Evolutionary conservation across 1,140 invertebrate species (phyloP).

Genomic region (Conopomorpha cramerella): DNA sequence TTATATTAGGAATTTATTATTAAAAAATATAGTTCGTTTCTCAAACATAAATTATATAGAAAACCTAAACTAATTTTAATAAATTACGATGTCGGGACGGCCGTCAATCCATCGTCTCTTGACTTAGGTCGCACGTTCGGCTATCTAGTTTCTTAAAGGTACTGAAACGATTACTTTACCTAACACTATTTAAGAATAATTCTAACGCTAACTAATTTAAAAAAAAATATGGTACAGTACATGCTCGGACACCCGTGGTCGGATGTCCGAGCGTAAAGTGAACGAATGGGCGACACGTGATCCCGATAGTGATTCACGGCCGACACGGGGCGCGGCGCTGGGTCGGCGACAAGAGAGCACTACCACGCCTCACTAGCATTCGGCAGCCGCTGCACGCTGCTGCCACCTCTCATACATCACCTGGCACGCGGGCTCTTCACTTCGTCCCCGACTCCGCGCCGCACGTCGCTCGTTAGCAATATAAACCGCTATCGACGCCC

Average conservation of each 20-base stretch:
- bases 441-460: constrained; percentile 56
- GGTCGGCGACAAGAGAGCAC: constrained; percentile 57
- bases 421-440: constrained; percentile 36
- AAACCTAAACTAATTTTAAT: constrained; percentile 52
- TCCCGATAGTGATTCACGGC: constrained; percentile 52
- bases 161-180: constrained; percentile 48
- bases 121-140: constrained; percentile 57
- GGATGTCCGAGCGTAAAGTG: constrained; percentile 40
- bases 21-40: constrained; percentile 36
- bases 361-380: too few species aligned
- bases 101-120: constrained; percentile 50
- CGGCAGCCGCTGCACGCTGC: constrained; percentile 14
- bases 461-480: constrained; percentile 8
- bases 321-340: constrained; percentile 34
- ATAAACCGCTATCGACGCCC: constrained; percentile 45
- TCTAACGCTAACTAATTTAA: constrained; percentile 42
- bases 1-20: constrained; percentile 40
- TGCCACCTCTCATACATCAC: constrained; percentile 29
- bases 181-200: constrained; percentile 47
- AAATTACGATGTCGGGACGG: constrained; percentile 58
- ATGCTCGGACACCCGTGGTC: constrained; percentile 22
- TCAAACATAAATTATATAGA: constrained; percentile 50
- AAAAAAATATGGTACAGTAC: constrained; percentile 55
- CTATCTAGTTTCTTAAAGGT: constrained; percentile 52
- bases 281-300: constrained; percentile 47